These are phyloP conservation scores for Drosophila albomicans DNA, from an alignment of 1,140 invertebrate species.

Conservation along the genomic window DNA sequence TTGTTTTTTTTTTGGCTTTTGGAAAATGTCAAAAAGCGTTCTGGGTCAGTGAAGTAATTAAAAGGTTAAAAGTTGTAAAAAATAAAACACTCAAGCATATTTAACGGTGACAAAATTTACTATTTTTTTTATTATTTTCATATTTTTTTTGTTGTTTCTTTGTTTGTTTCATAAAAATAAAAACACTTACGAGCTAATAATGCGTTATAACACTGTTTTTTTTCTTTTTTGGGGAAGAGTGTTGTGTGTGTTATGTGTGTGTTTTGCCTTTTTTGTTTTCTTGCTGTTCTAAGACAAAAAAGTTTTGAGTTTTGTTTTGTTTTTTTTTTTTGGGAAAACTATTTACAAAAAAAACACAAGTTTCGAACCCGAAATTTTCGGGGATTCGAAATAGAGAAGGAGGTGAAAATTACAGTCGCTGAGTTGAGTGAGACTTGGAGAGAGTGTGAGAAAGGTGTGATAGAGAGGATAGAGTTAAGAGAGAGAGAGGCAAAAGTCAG, in stretches of 20 bases:
- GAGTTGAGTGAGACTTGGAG: slow-evolving; percentile 36
- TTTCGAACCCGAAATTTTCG: slow-evolving; percentile 44
- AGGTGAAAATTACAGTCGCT: slow-evolving; percentile 64
- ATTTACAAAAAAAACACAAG: slow-evolving; percentile 73
- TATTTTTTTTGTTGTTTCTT: slow-evolving; percentile 85
- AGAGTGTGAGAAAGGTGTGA: slow-evolving; percentile 4
- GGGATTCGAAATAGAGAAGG: slow-evolving; percentile 36
- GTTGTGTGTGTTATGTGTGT: slow-evolving; percentile 39
- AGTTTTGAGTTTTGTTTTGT: slow-evolving; percentile 29
- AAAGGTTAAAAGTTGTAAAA: not conserved
- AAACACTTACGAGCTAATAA: slow-evolving; percentile 84
- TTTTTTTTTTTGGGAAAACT: slow-evolving; percentile 57
- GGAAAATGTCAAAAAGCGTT: not conserved
- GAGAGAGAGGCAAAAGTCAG: not conserved
- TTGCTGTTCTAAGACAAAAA: slow-evolving; percentile 4
- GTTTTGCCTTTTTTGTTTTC: not conserved
- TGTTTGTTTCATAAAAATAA: slow-evolving; percentile 85
- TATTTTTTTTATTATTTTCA: slow-evolving; percentile 85
- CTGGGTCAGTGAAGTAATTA: not conserved
- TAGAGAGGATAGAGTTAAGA: slow-evolving; percentile 12
- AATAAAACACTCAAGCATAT: slow-evolving; percentile 8
- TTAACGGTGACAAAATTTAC: slow-evolving; percentile 85
- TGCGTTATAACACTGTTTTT: slow-evolving; percentile 83
- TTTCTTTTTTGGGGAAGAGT: slow-evolving; percentile 43
- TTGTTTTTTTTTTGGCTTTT: too few species aligned